Evolutionary conservation across 2,113 vertebrate species (phyloP), one percentile per base, ranked within the genome.

Genomic region (Puffinus mauretanicus): DNA sequence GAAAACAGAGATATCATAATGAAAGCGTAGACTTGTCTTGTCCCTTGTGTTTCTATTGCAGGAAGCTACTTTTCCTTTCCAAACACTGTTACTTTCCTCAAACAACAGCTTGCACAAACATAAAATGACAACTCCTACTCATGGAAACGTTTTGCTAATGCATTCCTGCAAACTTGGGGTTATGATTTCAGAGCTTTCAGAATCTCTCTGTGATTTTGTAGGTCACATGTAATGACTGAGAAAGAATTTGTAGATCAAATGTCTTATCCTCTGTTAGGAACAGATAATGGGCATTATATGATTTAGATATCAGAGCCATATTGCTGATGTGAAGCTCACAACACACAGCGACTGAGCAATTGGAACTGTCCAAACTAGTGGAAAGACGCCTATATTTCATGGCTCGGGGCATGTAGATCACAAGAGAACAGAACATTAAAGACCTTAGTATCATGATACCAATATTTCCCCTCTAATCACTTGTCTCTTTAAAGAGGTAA

Each of bases 31-130:
- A 49, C 36, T 51, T 88, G 51, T 57, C 58, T 77, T 78, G 58
- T 66, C 25, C 24, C 17, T 67, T n/a, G 16, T 51, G 15, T 80
- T 86, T 72, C 40, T 52, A 18, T n/a, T 27, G 52, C 67, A 88
- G 66, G 75, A 90, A 94, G 71, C n/a, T 86, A 15, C 32, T 95
- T 67, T 88, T 92, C 57, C 66, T 82, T 88, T 95, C 62, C 79
- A 88, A 95, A 76, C 44, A 32, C 69, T 65, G 40, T 62, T 82
- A 30, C 16, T 92, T 92, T 88, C 80, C 75, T 82, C 3, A 12
- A 85, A 82, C 36, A 78, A 87, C 66, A 90, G 66, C 61, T 82
- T 86, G 82, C 76, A 94, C 52, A 92, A 92, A 86, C 72, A 77
- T 17, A 64, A 85, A 90, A 60, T 51, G 47, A 69, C 78, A 96